Base-by-base conservation (phyloP, 2,797 vertebrate species). In the Centroberyx gerrardi region DNA sequence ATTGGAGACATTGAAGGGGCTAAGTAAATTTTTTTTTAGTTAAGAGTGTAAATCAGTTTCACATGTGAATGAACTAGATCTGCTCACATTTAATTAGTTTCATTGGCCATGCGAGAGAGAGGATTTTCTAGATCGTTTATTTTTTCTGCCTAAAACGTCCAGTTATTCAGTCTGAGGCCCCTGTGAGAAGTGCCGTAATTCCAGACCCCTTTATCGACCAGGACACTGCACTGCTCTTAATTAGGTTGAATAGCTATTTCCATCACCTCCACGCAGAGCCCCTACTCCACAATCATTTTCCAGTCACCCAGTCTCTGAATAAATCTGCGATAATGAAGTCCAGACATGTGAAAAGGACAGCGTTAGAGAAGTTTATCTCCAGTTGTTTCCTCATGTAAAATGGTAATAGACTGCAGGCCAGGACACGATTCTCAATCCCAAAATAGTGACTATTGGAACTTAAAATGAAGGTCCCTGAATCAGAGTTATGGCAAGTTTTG, bases 111-210 rank as follows among this genome's bases (percentile, higher is more conserved):
- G 62, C 1, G 10, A 14, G 44, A 84, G 69, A 72, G 79, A 78
- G 74, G 81, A 82, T 86, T 88, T 90, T 86, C 76, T 90, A 83
- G 72, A 80, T 80, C 56, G 74, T 90, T 87, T 81, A 66, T 77
- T 87, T 88, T 83, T 87, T 82, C 85, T 38, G 64, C 67, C 73
- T 87, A 86, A 87, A 90, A 87, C 79, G 83, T 85, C 83, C 72
- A 87, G 82, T 89, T 85, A 85, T 84, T 88, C 78, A 83, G 67
- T 83, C 70, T 71, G 62, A 44, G 53, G 67, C 66, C 69, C 66
- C 64, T 76, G 65, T 80, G 81, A 87, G 73, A 77, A 86, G 68
- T 86, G 67, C 55, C 59, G 76, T 85, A 80, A 84, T 80, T 82
- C 55, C 76, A 84, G 80, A 78, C 55, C 67, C 62, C 54, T 86